These are phyloP conservation scores for Anomalospiza imberbis DNA, from an alignment of 2,797 vertebrate species.

Conservation along the genomic window DNA sequence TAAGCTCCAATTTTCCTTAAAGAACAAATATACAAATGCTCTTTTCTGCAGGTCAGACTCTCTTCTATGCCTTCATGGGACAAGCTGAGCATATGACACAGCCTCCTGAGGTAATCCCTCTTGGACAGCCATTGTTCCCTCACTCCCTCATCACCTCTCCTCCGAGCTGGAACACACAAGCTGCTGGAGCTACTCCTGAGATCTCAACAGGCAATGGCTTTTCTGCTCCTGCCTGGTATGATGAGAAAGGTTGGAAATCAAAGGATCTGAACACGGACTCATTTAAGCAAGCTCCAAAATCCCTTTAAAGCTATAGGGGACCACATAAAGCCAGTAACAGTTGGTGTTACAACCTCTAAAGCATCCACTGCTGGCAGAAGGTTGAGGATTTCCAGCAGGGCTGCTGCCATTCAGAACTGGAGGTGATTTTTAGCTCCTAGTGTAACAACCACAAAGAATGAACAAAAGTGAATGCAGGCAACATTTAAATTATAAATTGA, in stretches of 20 bases:
- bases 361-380: background rate
- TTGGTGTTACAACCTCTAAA: background rate
- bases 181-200: background rate
- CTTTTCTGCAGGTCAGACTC: background rate
- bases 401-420: background rate
- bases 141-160: background rate
- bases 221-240: background rate
- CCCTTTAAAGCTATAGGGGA: background rate
- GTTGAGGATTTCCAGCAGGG: background rate
- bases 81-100: background rate
- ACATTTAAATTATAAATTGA: background rate
- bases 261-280: background rate
- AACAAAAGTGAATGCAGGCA: background rate
- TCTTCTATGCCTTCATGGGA: background rate
- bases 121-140: background rate
- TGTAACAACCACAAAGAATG: background rate
- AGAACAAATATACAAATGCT: background rate
- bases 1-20: background rate
- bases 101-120: background rate
- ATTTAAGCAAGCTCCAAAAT: background rate
- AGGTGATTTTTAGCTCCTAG: background rate
- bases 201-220: background rate
- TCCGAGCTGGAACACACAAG: background rate
- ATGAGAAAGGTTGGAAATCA: background rate
- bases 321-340: background rate